Conservation (phyloP, 2,113 vertebrate species). For the Pelusios castaneus region DNA sequence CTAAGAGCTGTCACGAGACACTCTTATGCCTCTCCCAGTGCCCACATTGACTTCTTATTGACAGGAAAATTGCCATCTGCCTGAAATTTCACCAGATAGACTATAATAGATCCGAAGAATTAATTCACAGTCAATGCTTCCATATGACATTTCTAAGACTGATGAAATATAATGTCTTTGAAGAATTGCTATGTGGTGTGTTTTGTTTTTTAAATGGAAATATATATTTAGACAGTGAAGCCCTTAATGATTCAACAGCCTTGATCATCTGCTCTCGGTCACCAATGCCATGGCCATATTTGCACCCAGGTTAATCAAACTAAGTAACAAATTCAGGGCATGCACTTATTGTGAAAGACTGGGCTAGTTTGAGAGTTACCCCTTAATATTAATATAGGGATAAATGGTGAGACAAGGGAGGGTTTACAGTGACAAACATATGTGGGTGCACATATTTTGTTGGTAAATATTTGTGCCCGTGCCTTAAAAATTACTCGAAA, state of each 20-base stretch:
- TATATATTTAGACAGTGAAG: fast-evolving
- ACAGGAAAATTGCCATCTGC: background rate
- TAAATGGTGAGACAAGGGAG: too few species aligned
- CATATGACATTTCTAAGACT: background rate
- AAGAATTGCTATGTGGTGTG: background rate
- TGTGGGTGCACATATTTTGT: too few species aligned
- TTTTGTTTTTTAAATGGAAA: background rate
- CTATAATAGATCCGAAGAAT: background rate
- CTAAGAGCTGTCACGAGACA: background rate
- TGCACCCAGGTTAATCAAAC: too few species aligned
- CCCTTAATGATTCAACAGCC: fast-evolving
- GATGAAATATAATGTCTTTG: background rate
- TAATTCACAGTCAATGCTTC: background rate
- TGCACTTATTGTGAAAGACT: too few species aligned
- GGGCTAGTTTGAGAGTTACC: too few species aligned
- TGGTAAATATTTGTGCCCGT: too few species aligned
- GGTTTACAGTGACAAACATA: too few species aligned
- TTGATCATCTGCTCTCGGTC: fast-evolving
- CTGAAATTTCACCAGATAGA: background rate
- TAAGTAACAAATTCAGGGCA: too few species aligned
- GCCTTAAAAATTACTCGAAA: too few species aligned
- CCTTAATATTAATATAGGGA: too few species aligned
- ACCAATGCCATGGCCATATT: too few species aligned
- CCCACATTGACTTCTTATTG: background rate
- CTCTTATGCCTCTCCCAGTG: background rate